Evolutionary conservation across 2,797 vertebrate genomes (phyloP).

Genomic region (Threskiornis aethiopicus): DNA sequence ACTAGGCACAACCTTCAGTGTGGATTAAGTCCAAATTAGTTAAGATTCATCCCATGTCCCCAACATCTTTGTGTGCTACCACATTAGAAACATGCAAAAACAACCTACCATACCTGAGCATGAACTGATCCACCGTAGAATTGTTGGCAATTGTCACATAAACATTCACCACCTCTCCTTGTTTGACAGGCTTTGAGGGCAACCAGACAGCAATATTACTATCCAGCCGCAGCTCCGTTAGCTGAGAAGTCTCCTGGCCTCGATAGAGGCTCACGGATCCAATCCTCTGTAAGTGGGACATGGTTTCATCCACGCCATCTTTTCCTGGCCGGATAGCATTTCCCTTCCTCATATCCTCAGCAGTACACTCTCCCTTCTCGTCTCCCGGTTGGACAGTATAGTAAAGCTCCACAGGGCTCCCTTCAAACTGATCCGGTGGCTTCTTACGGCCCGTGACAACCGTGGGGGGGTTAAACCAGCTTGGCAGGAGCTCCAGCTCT

Average conservation of each 20-base stretch:
- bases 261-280: conserved; percentile 84
- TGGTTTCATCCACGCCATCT: conserved; percentile 78
- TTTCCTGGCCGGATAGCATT: conserved; percentile 84
- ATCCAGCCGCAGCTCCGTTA: conserved; percentile 85
- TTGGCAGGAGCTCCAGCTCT: conserved; percentile 77
- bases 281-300: conserved; percentile 84
- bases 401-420: conserved; percentile 89
- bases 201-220: conserved; percentile 85
- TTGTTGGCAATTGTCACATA: conserved; percentile 83
- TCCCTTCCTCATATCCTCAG: conserved; percentile 83
- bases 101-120: conserved; percentile 83
- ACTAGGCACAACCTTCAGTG: neutral
- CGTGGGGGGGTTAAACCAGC: conserved; percentile 82
- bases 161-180: conserved; percentile 87
- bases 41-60: neutral
- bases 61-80: fast-evolving
- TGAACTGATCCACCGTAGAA: conserved; percentile 88
- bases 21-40: neutral
- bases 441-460: conserved; percentile 82
- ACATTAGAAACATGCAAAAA: fast-evolving
- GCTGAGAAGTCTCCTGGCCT: conserved; percentile 76
- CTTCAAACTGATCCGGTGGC: conserved; percentile 67
- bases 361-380: conserved; percentile 75
- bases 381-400: conserved; percentile 74
- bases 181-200: conserved; percentile 85